Evolutionary conservation across 2,888 invertebrate species (phyloP), one percentile per base, ranked within the genome.

Genomic region (Pecten maximus): DNA sequence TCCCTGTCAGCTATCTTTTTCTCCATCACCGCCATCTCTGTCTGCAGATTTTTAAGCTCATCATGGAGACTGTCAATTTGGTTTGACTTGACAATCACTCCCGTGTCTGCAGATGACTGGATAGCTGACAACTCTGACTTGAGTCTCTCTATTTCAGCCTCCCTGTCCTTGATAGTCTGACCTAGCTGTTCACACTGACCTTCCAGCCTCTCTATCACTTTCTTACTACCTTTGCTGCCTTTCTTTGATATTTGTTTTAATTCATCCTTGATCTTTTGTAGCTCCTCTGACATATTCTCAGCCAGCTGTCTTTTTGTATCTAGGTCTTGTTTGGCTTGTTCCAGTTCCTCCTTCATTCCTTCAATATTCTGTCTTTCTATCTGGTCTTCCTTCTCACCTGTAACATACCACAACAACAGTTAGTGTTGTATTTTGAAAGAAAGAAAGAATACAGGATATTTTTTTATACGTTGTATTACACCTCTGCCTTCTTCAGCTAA

Each of bases 291-390:
- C 10, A 28, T 35, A 28, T 74, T 35, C 28, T 74, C 28, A 44
- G 12, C 12, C 44, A 44, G 44, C 44, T 44, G 44, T 44, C 8
- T 28, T 28, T 89, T 88, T 12, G 89, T 88, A 40, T 89, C 88
- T 35, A 89, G 35, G n/a, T 92, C 88, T 54, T 86, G 88, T 10
- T 89, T n/a, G 40, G 88, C 89, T 54, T 50, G 88, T 48, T 91
- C 91, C 35, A 92, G 44, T 90, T 74, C 74, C 35, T 74, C 74
- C 28, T 8, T 74, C 74, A 40, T 8, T 39, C n/a, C 40, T n/a
- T 88, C 44, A 88, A 10, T 40, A 40, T 40, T 12, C 44, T 88
- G 40, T 88, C 10, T 44, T 28, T 88, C 44, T 39, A 39, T n/a
- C 88, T 50, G 23, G 0, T 88, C 28, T 48, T 50, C 44, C 50